Conservation (phyloP, 2,888 invertebrate species). For the Drosophila limbata region DNA sequence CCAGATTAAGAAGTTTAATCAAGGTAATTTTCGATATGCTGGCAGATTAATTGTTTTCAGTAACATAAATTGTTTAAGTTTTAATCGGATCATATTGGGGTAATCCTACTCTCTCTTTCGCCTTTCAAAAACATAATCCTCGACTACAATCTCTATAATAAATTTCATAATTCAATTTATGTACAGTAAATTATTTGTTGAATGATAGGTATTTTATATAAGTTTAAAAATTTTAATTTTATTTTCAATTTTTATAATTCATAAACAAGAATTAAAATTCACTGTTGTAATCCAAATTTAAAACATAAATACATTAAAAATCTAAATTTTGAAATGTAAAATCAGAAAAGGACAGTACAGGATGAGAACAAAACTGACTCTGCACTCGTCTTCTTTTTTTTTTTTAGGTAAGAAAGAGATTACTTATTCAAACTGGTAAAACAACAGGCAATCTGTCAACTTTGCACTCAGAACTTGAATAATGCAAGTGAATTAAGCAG, state of each 20-base stretch:
- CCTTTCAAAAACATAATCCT: no score
- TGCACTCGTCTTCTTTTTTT: not conserved
- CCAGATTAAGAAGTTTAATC: not conserved
- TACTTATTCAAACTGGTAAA: not conserved
- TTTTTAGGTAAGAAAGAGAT: not conserved
- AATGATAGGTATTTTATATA: no score
- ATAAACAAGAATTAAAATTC: no score
- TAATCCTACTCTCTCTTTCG: no score
- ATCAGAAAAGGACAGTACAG: not conserved
- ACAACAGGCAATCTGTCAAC: not conserved
- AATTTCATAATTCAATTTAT: no score
- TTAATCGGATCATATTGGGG: not conserved
- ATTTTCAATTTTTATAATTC: no score
- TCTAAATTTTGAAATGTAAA: no score
- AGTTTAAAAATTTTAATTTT: no score
- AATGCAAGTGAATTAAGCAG: slow-evolving; percentile 38
- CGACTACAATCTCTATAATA: no score
- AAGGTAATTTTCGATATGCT: not conserved
- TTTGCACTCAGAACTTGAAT: slow-evolving; percentile 30
- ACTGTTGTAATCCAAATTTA: no score
- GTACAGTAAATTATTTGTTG: no score
- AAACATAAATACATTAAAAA: no score
- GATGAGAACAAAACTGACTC: not conserved
- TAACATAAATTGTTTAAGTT: not conserved
- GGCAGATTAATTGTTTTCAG: not conserved